phyloP scores from a whole-genome alignment of 2,888 invertebrate genomes.

The Eristalis arbustorum region DNA sequence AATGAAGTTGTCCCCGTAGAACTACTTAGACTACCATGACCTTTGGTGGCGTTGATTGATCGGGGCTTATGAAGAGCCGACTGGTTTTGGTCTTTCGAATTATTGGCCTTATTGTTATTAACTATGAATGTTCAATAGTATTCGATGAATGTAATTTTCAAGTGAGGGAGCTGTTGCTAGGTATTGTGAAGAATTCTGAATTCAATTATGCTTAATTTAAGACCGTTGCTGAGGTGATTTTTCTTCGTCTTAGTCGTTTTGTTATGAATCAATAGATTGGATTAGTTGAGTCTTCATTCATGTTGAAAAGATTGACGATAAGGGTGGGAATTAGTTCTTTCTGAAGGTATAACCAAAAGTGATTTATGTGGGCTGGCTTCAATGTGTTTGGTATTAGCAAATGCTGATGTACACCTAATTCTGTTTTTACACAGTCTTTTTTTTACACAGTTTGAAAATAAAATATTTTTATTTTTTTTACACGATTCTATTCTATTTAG shows the following conservation, averaged over 20 bases:
- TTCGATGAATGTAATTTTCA: constrained; percentile 30
- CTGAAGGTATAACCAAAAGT: not conserved
- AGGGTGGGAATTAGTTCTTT: no score
- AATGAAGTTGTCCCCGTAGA: constrained; percentile 39
- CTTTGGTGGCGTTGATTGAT: constrained; percentile 57
- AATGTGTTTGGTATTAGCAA: not conserved
- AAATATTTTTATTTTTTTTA: no score
- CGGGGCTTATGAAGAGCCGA: constrained; percentile 28
- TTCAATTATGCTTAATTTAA: not conserved
- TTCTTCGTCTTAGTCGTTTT: constrained; percentile 15
- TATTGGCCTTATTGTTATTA: constrained; percentile 30
- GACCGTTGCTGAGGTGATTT: constrained; percentile 22
- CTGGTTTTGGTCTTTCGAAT: not conserved
- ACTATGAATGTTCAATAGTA: constrained; percentile 10
- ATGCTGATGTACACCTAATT: no score
- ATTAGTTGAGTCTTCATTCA: not conserved
- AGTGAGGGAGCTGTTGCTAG: constrained; percentile 52
- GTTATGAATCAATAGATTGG: constrained; percentile 5
- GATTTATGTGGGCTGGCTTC: not conserved
- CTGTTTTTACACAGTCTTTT: no score
- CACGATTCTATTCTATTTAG: no score
- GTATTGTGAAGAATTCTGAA: not conserved
- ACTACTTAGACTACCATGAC: constrained; percentile 5
- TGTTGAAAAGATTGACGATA: no score
- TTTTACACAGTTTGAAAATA: no score